Conservation (phyloP, 2,888 invertebrate genomes). For the Danaus chrysippus region DNA sequence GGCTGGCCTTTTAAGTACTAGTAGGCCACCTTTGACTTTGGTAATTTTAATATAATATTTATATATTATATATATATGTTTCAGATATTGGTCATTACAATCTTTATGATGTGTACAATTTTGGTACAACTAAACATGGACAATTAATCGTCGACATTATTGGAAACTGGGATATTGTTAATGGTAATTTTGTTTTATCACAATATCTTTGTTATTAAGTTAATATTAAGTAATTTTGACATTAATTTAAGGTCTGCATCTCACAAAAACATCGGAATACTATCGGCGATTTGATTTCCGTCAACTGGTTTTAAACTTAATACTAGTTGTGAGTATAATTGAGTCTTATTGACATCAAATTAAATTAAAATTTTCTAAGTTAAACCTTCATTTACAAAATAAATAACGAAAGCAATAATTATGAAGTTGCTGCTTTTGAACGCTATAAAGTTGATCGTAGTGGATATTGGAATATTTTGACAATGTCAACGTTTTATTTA, state of each 20-base stretch:
- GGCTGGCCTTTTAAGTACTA: no score
- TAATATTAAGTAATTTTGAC: conserved; percentile 15
- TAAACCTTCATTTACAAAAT: no score
- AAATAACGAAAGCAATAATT: no score
- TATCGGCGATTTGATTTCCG: conserved; percentile 54
- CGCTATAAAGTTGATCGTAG: no score
- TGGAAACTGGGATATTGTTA: conserved; percentile 40
- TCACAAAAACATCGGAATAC: conserved; percentile 44
- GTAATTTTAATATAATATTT: no score
- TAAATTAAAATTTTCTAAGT: no score
- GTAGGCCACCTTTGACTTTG: no score
- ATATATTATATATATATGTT: conserved; percentile 14
- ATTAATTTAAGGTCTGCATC: conserved; percentile 32
- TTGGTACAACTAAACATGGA: conserved; percentile 54
- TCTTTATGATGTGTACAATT: conserved; percentile 51
- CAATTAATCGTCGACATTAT: conserved; percentile 37
- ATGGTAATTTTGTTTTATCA: conserved; percentile 30
- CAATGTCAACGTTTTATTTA: no score
- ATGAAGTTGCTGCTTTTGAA: no score
- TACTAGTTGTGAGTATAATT: conserved; percentile 49
- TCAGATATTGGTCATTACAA: conserved; percentile 34
- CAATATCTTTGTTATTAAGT: not conserved
- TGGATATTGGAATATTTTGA: no score
- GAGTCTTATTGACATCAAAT: not conserved
- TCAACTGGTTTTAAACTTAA: conserved; percentile 43